phyloP scores from a whole-genome alignment of 64 coral and sea anemone genomes.

The Montipora cactus region DNA sequence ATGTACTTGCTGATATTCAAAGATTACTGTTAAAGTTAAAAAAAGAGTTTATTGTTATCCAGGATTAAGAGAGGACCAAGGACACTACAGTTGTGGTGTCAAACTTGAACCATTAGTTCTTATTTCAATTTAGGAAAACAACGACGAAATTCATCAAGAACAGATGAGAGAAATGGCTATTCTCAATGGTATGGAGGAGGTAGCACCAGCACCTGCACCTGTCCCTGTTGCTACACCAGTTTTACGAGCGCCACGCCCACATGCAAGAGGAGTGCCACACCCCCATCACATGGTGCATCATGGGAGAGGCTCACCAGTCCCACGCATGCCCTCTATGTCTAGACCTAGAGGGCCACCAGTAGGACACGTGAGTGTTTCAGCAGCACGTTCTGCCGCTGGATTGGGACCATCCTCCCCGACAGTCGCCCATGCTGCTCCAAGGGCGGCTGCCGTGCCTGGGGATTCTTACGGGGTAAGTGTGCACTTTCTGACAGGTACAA shows the following conservation, averaged over 20 bases:
- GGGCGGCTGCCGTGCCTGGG: slow-evolving; percentile 49
- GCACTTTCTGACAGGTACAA: background rate
- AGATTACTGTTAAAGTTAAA: no score
- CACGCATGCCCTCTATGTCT: slow-evolving; percentile 50
- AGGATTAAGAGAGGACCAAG: no score
- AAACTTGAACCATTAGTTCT: background rate
- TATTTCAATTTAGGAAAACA: slow-evolving; percentile 74
- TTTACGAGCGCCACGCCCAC: slow-evolving; percentile 17
- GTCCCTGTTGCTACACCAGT: slow-evolving; percentile 58
- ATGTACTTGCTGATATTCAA: no score
- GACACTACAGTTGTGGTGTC: background rate
- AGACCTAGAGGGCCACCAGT: slow-evolving; percentile 70
- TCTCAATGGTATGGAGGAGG: slow-evolving; percentile 88
- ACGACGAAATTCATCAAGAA: slow-evolving; percentile 98
- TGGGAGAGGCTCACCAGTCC: slow-evolving; percentile 70
- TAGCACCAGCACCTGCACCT: slow-evolving; percentile 39
- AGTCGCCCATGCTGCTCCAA: slow-evolving; percentile 86
- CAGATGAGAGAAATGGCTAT: slow-evolving; percentile 99
- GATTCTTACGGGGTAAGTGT: slow-evolving; percentile 80
- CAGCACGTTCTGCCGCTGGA: slow-evolving; percentile 83
- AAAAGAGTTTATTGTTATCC: no score
- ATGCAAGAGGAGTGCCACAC: slow-evolving; percentile 64
- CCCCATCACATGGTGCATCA: slow-evolving; percentile 53
- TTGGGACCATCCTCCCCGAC: slow-evolving; percentile 85
- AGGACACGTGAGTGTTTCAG: slow-evolving; percentile 60